phyloP scores from a whole-genome alignment of 2,113 vertebrate species.

The Abramis brama region DNA sequence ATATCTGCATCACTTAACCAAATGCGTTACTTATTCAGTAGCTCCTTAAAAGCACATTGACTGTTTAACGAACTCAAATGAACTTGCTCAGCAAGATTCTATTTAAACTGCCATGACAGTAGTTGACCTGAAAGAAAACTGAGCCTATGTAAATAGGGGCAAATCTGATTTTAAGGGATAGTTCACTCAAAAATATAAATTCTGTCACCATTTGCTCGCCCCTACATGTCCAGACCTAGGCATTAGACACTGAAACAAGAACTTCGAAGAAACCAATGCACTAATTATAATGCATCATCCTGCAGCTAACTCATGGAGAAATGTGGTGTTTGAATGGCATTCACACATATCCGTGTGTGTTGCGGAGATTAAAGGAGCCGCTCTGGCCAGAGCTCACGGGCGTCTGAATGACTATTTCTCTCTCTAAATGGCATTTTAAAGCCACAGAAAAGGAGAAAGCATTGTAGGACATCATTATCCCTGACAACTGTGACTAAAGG shows the following conservation, averaged over 20 bases:
- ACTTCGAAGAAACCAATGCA: not conserved
- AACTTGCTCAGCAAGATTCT: not conserved
- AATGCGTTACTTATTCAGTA: constrained; percentile 1
- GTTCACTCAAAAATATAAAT: not conserved
- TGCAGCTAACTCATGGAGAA: not conserved
- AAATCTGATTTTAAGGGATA: not conserved
- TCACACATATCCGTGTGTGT: constrained; percentile 23
- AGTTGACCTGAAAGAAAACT: not conserved
- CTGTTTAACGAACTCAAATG: not conserved
- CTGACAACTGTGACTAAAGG: constrained; percentile 55
- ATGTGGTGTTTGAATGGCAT: constrained; percentile 34
- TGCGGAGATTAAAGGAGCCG: constrained; percentile 14
- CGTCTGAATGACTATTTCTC: constrained; percentile 19
- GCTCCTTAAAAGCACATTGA: constrained; percentile 2
- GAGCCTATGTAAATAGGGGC: not conserved
- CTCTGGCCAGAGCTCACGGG: constrained; percentile 19
- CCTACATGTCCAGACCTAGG: not conserved
- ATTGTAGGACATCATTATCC: constrained; percentile 58
- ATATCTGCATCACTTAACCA: not conserved
- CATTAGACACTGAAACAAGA: not conserved
- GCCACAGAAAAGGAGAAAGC: constrained; percentile 44
- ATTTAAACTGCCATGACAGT: not conserved
- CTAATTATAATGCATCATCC: constrained; percentile 4
- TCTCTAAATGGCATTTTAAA: constrained; percentile 48
- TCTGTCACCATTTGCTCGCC: not conserved